Percentiles rank a stretch among this genome's conserved stretches.
Conservation (phyloP, 2,113 vertebrate genomes). For the Theristicus caerulescens region DNA sequence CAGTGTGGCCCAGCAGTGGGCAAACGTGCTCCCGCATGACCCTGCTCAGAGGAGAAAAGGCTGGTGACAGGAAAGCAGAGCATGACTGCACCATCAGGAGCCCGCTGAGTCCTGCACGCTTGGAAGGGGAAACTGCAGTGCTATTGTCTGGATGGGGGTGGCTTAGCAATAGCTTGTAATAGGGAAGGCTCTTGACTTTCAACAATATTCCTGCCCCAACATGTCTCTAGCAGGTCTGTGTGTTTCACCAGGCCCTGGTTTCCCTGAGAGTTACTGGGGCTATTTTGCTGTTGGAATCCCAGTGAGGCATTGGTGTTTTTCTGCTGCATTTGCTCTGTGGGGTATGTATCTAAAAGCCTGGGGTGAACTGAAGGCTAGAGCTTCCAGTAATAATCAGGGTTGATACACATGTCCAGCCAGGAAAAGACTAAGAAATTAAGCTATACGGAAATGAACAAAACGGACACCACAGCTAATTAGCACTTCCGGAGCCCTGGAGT, state of each 20-base stretch:
- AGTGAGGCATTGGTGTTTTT: not conserved
- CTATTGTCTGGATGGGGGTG: not conserved
- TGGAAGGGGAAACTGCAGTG: not conserved
- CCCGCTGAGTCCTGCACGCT: fast-evolving
- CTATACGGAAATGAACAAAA: not conserved
- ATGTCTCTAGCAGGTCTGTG: not conserved
- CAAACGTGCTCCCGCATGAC: not conserved
- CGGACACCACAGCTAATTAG: not conserved
- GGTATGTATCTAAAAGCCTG: not conserved
- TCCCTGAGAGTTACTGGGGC: not conserved
- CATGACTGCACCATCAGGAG: not conserved
- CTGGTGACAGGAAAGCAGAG: not conserved
- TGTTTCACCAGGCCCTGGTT: not conserved
- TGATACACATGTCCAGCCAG: not conserved
- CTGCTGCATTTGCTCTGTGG: not conserved
- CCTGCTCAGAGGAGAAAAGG: not conserved
- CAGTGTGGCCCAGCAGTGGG: not conserved
- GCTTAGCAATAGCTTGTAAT: not conserved
- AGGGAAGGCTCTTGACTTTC: not conserved
- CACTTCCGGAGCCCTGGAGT: not conserved
- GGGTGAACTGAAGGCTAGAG: not conserved
- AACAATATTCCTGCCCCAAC: not conserved
- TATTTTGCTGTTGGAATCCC: not conserved
- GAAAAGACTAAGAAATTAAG: not conserved
- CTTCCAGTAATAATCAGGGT: not conserved